Base-by-base conservation (phyloP, 2,888 invertebrate species). In the Pediacus dermestoides region DNA sequence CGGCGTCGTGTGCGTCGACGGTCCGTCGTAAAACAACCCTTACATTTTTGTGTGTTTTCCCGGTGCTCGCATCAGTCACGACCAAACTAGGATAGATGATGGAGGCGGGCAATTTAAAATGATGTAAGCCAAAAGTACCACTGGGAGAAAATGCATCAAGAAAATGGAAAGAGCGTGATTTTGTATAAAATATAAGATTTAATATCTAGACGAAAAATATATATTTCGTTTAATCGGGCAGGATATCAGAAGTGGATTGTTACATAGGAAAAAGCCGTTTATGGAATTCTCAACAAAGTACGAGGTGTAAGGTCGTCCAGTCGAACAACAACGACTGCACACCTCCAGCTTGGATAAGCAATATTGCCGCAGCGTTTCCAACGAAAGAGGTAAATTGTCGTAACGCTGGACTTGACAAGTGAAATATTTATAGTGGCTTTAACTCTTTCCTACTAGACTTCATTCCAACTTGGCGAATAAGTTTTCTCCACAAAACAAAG, bases 391-490 rank as follows among this genome's bases (percentile, higher is more conserved):
- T 53, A 50, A 53, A 57, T 51, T 55, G 57, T 55, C 58, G 54
- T 53, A 48, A 53, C 45, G 51, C 60, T 63, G 63, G 55, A 58
- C 60, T 44, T 61, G 64, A 61, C 63, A 56, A 39, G 44, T 64
- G 64, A 63, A 57, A 62, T 61, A 64, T 64, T 64, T 64, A 64
- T 58, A 48, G 54, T 14, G 47, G 55, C 56, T 48, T 57, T 60
- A 61, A 61, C 57, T 57, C 58, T 57, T 56, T 58, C 55, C 56
- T 50, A 38, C 48, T 46, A 53, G 55, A 60, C 60, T 61, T 60
- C 58, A 61, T 61, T 60, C 51, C 58, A 52, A 61, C 53, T 61
- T 58, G 52, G 53, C 53, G 58, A 57, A 58, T 58, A 60, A 60
- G 58, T 60, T 61, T 51, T 55, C 49, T 52, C 56, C 50, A 57